Conservation (phyloP, 2,888 invertebrate species). For the Petrophora chlorosata region DNA sequence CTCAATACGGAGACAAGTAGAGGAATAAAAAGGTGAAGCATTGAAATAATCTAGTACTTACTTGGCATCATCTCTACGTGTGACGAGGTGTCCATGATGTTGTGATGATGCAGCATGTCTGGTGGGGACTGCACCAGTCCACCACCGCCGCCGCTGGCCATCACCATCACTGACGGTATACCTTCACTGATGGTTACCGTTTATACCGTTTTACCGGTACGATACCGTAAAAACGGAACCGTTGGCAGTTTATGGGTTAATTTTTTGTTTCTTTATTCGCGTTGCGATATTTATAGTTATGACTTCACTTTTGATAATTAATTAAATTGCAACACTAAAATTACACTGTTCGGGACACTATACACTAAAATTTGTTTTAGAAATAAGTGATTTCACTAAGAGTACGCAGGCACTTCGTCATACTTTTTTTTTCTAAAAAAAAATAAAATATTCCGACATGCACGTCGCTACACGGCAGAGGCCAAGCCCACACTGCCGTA, state of each 20-base stretch:
- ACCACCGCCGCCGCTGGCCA: conserved; percentile 79
- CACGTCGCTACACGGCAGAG: conserved; percentile 67
- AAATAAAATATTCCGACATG: conserved; percentile 49
- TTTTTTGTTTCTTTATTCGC: not conserved
- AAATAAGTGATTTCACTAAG: conserved; percentile 28
- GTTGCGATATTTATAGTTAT: conserved; percentile 18
- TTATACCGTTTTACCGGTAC: conserved; percentile 43
- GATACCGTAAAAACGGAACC: conserved; percentile 29
- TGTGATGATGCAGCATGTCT: conserved; percentile 80
- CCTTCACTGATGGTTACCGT: conserved; percentile 45
- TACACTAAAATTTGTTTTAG: conserved; percentile 45
- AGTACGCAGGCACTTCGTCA: conserved; percentile 74
- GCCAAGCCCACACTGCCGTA: conserved; percentile 81
- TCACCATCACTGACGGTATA: conserved; percentile 71
- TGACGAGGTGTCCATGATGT: conserved; percentile 78
- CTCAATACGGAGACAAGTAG: too few species aligned
- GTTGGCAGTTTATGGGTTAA: conserved; percentile 1
- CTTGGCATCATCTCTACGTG: conserved; percentile 82
- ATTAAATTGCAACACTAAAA: conserved; percentile 25
- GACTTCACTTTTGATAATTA: conserved; percentile 12
- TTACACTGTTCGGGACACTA: conserved; percentile 29
- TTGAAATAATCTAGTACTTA: conserved; percentile 50
- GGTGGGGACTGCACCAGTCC: conserved; percentile 83
- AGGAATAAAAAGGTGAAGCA: too few species aligned
- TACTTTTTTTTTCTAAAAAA: conserved; percentile 55